Evolutionary conservation across 2,113 vertebrate genomes (phyloP), one percentile per base, ranked within the genome.

Genomic region (Thomomys bottae): DNA sequence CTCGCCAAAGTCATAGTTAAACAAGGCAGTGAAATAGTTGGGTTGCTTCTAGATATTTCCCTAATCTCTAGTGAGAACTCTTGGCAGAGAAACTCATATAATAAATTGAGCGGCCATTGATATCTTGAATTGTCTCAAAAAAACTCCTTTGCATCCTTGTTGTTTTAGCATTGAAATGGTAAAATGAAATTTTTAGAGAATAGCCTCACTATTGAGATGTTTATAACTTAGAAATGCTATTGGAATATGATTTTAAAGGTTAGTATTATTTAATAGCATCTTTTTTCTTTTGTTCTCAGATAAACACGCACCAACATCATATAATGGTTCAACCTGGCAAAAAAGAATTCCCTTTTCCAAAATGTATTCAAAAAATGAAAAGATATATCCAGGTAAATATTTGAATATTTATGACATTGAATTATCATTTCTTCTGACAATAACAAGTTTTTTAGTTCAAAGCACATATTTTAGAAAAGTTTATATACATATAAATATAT

Each of bases 281-380:
- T 15, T 54, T 54, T 17, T 12, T 64, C 32, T 87, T 61, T 67
- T 89, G 94, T 84, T 87, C 73, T 71, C 68, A 98, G 97, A 97
- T 40, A 97, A 97, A 96, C 96, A 95, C 40, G 93, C 68, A 68
- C 92, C 97, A 71, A 90, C 84, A 89, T 92, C 94, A 38, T 97
- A 88, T 87, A 97, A 96, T 94, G 93, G 95, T 85, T 95, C 96
- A 81, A 32, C 93, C 30, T 97, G 97, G 97, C 90, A 85, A 71
- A 97, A 95, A 95, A 97, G 95, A 97, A 97, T 96, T 88, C 89
- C 97, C 32, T 97, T 90, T 73, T 84, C 97, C 89, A 98, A 97
- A 96, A 73, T 90, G 0, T 97, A 97, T 76, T 94, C 94, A 66
- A 98, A 97, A 95, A 95, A 71, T 75, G 96, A 97, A 88, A 97